A percentile compares a stretch with the other conserved stretches of the same genome.
Conservation (phyloP, 2,888 invertebrate genomes). For the Temnothorax unifasciatus region DNA sequence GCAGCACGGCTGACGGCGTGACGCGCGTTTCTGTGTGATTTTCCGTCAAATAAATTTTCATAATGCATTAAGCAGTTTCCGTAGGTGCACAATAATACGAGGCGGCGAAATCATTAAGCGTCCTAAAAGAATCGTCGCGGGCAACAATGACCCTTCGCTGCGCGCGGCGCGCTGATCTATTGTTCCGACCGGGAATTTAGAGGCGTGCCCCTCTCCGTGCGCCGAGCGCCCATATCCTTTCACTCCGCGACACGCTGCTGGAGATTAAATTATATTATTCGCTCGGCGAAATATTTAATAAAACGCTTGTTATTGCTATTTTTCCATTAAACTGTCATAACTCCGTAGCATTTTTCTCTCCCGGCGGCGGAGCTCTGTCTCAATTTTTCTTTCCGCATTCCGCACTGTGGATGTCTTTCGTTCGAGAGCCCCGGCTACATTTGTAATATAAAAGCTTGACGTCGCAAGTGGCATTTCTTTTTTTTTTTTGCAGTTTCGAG, state of each 20-base stretch:
- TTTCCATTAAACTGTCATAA: constrained; percentile 27
- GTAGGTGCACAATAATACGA: not conserved
- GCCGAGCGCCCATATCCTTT: not conserved
- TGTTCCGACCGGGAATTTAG: not conserved
- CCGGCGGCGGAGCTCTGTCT: not conserved
- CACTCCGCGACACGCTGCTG: no score
- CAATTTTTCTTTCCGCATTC: constrained; percentile 39
- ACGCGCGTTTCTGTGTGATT: constrained; percentile 17
- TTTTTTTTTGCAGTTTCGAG: constrained; percentile 88
- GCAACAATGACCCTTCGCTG: not conserved
- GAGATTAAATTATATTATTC: constrained; percentile 25
- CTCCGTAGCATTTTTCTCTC: constrained; percentile 30
- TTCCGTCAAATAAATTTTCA: constrained; percentile 46
- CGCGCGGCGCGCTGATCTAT: not conserved
- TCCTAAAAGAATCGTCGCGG: not conserved
- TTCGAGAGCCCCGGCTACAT: not conserved
- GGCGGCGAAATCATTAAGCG: not conserved
- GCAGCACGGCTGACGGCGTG: constrained; percentile 10
- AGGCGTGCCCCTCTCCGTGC: not conserved
- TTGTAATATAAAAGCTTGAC: constrained; percentile 1
- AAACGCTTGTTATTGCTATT: constrained; percentile 26
- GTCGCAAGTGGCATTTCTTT: not conserved
- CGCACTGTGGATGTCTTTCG: not conserved
- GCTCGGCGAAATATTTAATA: constrained; percentile 25
- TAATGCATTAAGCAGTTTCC: constrained; percentile 18